Percentiles rank a stretch among this genome's conserved stretches.
These are phyloP conservation scores for Mola mola DNA, from an alignment of 2,113 vertebrate genomes.

Conservation along the genomic window DNA sequence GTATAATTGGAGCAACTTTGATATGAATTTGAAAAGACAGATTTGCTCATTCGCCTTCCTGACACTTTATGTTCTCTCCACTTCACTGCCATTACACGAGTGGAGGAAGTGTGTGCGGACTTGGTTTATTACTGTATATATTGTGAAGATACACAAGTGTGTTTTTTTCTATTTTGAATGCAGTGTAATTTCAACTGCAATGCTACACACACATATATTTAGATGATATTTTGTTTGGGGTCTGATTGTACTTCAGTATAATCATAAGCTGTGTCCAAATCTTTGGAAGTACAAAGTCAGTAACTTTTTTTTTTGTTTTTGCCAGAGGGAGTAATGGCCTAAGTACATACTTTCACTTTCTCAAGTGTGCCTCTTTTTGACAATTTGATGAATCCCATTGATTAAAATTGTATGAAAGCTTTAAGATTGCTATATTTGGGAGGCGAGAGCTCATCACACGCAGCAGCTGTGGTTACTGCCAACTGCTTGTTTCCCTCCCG, in stretches of 20 bases:
- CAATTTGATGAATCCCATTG: not conserved
- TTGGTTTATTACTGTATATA: slow-evolving; percentile 24
- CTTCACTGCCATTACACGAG: slow-evolving; percentile 27
- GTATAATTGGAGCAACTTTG: slow-evolving; percentile 22
- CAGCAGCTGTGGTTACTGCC: too few relatives aligned
- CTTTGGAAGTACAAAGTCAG: too few relatives aligned
- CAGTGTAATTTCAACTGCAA: slow-evolving; percentile 7
- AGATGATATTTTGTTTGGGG: not conserved
- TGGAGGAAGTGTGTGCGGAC: not conserved
- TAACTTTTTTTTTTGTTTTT: too few relatives aligned
- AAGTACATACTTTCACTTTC: too few relatives aligned
- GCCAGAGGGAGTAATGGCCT: too few relatives aligned
- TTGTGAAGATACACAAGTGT: slow-evolving; percentile 4
- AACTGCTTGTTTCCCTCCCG: too few relatives aligned
- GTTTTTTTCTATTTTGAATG: slow-evolving; percentile 23
- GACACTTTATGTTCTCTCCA: slow-evolving; percentile 16
- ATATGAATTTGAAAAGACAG: too few relatives aligned
- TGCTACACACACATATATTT: not conserved
- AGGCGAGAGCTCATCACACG: too few relatives aligned
- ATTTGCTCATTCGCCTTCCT: slow-evolving; percentile 27
- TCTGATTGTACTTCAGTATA: too few relatives aligned
- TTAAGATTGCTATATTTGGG: not conserved
- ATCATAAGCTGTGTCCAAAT: too few relatives aligned
- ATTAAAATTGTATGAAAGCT: slow-evolving; percentile 4
- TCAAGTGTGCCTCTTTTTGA: too few relatives aligned